Percentiles rank a stretch among this genome's conserved stretches.
Conservation (phyloP, 2,113 vertebrate genomes). For the Megaleporinus macrocephalus region DNA sequence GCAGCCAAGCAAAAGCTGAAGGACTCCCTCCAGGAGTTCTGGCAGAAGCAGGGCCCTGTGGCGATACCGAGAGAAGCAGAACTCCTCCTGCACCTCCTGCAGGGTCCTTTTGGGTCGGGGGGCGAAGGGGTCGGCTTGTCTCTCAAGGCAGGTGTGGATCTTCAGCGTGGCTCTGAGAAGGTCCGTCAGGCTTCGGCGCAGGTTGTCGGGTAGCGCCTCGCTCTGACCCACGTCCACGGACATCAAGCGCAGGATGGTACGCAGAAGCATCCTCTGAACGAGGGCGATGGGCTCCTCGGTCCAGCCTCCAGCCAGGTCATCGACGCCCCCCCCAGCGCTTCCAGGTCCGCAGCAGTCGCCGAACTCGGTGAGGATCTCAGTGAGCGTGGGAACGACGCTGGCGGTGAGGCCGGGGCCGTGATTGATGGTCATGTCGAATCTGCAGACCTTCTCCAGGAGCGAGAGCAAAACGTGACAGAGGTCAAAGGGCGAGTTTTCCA, state of each 20-base stretch:
- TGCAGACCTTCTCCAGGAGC: slow-evolving; percentile 93
- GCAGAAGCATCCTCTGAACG: slow-evolving; percentile 92
- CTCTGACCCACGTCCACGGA: slow-evolving; percentile 85
- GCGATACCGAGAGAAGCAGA: slow-evolving; percentile 79
- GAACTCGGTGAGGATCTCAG: slow-evolving; percentile 89
- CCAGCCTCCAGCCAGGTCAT: slow-evolving; percentile 87
- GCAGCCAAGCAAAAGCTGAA: slow-evolving; percentile 89
- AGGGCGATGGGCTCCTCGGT: slow-evolving; percentile 92
- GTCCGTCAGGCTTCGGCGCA: slow-evolving; percentile 87
- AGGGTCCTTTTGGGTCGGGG: slow-evolving; percentile 83
- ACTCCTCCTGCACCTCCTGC: slow-evolving; percentile 80
- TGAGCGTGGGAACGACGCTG: slow-evolving; percentile 90
- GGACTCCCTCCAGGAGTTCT: slow-evolving; percentile 88
- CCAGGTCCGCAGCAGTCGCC: slow-evolving; percentile 81
- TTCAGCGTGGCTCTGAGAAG: slow-evolving; percentile 90
- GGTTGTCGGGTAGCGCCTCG: slow-evolving; percentile 86
- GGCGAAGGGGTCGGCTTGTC: slow-evolving; percentile 80
- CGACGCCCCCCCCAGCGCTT: slow-evolving; percentile 58
- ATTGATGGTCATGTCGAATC: slow-evolving; percentile 89
- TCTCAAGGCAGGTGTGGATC: slow-evolving; percentile 84
- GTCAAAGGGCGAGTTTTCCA: slow-evolving; percentile 91
- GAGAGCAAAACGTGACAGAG: slow-evolving; percentile 91
- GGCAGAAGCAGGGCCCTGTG: slow-evolving; percentile 90
- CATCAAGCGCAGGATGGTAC: slow-evolving; percentile 88
- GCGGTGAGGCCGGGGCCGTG: slow-evolving; percentile 86